Evolutionary conservation across 2,888 invertebrate species (phyloP).

Genomic region (Timandra comae): DNA sequence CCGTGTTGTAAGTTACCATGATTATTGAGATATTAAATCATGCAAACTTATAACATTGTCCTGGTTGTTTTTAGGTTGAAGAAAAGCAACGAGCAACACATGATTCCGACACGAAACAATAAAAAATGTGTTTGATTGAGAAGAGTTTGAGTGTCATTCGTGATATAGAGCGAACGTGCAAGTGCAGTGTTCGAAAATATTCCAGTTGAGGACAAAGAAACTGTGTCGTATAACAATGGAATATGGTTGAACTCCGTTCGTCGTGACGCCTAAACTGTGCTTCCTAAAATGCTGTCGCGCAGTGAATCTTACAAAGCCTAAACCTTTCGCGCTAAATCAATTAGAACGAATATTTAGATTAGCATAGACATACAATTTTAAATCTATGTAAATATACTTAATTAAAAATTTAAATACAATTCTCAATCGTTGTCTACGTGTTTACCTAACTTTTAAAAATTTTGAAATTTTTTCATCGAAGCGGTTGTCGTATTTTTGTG

Average conservation of each 20-base stretch:
- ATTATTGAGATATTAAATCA: slow-evolving; percentile 17
- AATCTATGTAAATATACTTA: slow-evolving; percentile 43
- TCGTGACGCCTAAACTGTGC: slow-evolving; percentile 55
- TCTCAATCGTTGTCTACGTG: slow-evolving; percentile 58
- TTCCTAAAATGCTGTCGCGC: slow-evolving; percentile 57
- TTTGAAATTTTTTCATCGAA: slow-evolving; percentile 71
- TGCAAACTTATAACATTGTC: slow-evolving; percentile 39
- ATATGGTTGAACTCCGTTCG: slow-evolving; percentile 64
- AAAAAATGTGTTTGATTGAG: slow-evolving; percentile 72
- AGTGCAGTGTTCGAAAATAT: slow-evolving; percentile 46
- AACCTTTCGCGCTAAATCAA: slow-evolving; percentile 20
- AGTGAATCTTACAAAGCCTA: slow-evolving; percentile 35
- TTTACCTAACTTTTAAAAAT: slow-evolving; percentile 41
- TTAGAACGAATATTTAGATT: slow-evolving; percentile 19
- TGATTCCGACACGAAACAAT: slow-evolving; percentile 48
- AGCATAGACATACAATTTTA: slow-evolving; percentile 26
- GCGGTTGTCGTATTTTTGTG: slow-evolving; percentile 77
- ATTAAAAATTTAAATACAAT: slow-evolving; percentile 21
- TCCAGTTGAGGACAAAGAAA: slow-evolving; percentile 64
- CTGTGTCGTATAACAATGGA: slow-evolving; percentile 64
- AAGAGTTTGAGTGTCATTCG: slow-evolving; percentile 45
- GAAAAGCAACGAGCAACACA: slow-evolving; percentile 37
- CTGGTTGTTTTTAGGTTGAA: slow-evolving; percentile 51
- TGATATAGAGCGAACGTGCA: slow-evolving; percentile 60
- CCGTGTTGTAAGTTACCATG: slow-evolving; percentile 44